Percentiles rank a stretch among this genome's conserved stretches.
These are phyloP conservation scores for Nasua narica DNA, from an alignment of 2,797 vertebrate genomes.

Conservation along the genomic window DNA sequence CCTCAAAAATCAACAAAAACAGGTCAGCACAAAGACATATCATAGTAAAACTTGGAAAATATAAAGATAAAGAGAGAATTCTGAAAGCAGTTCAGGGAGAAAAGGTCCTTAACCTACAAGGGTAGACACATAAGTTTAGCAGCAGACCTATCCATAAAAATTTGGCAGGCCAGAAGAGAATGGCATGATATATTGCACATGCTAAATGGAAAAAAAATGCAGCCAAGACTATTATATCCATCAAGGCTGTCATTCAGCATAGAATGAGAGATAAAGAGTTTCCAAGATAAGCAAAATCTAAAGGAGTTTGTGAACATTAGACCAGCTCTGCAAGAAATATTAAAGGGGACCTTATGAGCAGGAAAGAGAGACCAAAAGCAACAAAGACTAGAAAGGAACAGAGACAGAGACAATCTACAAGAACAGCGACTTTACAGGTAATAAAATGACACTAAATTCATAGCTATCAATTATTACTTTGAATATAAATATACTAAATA, in stretches of 20 bases:
- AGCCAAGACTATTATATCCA: neutral
- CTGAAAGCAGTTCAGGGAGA: neutral
- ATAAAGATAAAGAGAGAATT: neutral
- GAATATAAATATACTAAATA: too few relatives aligned
- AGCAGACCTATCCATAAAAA: neutral
- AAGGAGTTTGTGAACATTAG: neutral
- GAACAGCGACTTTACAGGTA: too few relatives aligned
- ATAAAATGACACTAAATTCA: too few relatives aligned
- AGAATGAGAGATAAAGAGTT: neutral
- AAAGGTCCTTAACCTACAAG: neutral
- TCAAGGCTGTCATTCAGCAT: neutral
- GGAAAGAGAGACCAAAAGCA: too few relatives aligned
- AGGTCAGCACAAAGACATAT: neutral
- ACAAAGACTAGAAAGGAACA: too few relatives aligned
- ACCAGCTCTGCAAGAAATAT: too few relatives aligned
- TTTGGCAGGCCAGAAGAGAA: neutral
- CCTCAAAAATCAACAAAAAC: neutral
- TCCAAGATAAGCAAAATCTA: neutral
- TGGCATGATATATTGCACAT: neutral
- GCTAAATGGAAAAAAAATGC: neutral
- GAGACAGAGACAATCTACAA: too few relatives aligned
- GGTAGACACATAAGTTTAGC: neutral
- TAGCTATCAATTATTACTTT: too few relatives aligned
- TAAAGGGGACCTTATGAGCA: too few relatives aligned
- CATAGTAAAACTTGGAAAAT: neutral